Evolutionary conservation across 2,888 invertebrate genomes (phyloP), one percentile per base, ranked within the genome.

Genomic region (Drosophila limbata): DNA sequence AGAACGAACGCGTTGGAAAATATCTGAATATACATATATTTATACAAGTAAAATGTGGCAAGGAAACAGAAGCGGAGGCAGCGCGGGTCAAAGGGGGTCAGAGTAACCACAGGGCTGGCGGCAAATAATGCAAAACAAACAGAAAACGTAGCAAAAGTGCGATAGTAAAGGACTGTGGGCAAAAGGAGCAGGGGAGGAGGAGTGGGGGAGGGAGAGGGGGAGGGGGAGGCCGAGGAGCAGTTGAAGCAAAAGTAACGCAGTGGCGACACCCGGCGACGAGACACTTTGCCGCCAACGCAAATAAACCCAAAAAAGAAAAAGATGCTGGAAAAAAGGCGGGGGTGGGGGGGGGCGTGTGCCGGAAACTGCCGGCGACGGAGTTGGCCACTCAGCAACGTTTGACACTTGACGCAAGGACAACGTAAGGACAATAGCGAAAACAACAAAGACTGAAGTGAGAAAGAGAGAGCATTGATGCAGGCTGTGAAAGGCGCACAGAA

Each of bases 241-340:
- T 15, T 35, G 56, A 37, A 57, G 47, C 47, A 28, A 57, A 57
- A 57, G 57, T 57, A 47, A 57, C 37, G 35, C 37, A 57, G 44
- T 11, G 61, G 73, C 55, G 69, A 71, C 60, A 47, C 59, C 73
- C 73, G 69, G 88, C 83, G 88, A 85, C 89, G 86, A 89, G 86
- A 89, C 86, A 86, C 86, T 89, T 86, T 88, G 86, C 85, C 86
- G 89, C 86, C 86, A 86, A 85, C 70, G 84, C 79, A 86, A 86
- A 89, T 76, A 88, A 77, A 77, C 73, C 89, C 73, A 50, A 53
- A 47, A 57, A 37, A 60, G 47, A 19, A 66, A 59, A 19, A 13
- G n/a, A 35, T 40, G 13, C 33, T 17, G 42, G 39, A 11, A 13
- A 15, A 25, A 11, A 8, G 44, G 47, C 1, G 6, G 35, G 40